A percentile compares a stretch with the other conserved stretches of the same genome.
phyloP scores from a whole-genome alignment of 2,113 vertebrate species.

The Cricetomys ansorgei region DNA sequence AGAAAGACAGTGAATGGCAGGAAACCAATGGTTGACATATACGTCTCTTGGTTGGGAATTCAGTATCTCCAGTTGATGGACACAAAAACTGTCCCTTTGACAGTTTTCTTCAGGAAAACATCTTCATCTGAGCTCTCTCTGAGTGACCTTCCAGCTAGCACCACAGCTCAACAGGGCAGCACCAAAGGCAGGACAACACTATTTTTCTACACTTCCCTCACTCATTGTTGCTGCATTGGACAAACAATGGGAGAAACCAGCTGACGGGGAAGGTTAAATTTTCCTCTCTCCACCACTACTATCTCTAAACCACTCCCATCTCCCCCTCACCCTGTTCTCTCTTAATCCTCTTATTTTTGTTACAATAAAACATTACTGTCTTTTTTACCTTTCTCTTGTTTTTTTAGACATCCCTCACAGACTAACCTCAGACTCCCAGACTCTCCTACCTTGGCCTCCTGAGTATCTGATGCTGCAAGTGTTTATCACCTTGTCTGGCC shows the following conservation, averaged over 20 bases:
- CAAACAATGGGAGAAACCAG: neutral
- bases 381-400: neutral
- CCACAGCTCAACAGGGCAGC: fast-evolving
- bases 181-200: neutral
- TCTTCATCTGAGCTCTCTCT: neutral
- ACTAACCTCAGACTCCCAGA: neutral
- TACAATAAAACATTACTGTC: neutral
- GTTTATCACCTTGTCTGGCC: neutral
- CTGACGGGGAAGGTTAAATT: fast-evolving
- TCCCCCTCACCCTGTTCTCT: neutral
- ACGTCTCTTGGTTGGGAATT: neutral
- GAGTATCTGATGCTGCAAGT: neutral
- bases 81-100: neutral
- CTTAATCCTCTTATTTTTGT: neutral
- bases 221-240: too few species aligned
- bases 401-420: neutral
- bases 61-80: neutral
- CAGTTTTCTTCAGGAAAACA: neutral
- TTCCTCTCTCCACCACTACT: neutral
- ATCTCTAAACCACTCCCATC: neutral
- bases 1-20: neutral
- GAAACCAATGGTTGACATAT: neutral
- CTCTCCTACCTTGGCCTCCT: neutral
- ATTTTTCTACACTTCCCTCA: neutral
- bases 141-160: neutral